Evolutionary conservation across 2,888 invertebrate species (phyloP).

Genomic region (Meiosimyza platycephala): DNA sequence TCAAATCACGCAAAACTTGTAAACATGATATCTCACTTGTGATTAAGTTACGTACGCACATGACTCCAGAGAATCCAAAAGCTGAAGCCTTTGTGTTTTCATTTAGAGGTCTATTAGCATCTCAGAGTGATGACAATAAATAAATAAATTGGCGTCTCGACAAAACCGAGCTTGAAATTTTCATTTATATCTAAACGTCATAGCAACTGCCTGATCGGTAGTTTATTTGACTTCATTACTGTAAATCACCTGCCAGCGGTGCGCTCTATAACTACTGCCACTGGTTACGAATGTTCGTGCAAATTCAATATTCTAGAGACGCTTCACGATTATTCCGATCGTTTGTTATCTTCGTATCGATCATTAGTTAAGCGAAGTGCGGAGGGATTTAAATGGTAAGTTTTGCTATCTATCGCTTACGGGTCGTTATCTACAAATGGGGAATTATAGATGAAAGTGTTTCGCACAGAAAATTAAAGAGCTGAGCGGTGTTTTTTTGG

Average conservation of each 20-base stretch:
- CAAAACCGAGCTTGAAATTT: no score
- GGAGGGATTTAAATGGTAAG: conserved; percentile 5
- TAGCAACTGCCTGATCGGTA: not conserved
- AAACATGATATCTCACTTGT: no score
- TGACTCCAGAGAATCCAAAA: no score
- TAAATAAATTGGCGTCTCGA: no score
- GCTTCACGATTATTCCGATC: not conserved
- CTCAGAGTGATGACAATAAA: no score
- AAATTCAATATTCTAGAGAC: not conserved
- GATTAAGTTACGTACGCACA: no score
- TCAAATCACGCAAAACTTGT: no score
- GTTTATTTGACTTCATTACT: conserved; percentile 28
- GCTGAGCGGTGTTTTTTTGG: not conserved
- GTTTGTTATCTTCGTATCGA: not conserved
- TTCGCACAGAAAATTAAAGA: not conserved
- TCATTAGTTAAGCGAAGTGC: conserved; percentile 13
- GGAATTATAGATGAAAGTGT: conserved; percentile 8
- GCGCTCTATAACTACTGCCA: no score
- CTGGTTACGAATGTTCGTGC: not conserved
- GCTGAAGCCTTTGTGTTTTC: no score
- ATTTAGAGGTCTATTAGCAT: no score
- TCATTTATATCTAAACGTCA: not conserved
- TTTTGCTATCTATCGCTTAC: conserved; percentile 4
- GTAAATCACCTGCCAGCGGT: not conserved
- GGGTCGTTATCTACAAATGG: conserved; percentile 21